Percentiles rank a stretch among this genome's conserved stretches.
Evolutionary conservation across 2,113 vertebrate species (phyloP).

Genomic region (Mobula birostris): DNA sequence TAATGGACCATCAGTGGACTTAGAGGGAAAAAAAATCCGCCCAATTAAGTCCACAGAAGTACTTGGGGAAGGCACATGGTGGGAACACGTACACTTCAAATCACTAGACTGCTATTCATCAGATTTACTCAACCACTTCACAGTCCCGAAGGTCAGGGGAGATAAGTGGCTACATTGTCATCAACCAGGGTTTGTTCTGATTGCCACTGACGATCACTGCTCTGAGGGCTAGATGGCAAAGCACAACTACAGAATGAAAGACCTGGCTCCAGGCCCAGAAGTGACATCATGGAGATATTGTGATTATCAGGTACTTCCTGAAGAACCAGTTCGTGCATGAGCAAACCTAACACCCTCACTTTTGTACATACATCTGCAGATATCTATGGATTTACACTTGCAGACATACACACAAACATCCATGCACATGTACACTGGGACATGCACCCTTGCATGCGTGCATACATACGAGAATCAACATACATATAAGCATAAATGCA

Average conservation of each 20-base stretch:
- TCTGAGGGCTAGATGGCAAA: background rate
- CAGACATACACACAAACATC: no score
- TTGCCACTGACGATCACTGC: background rate
- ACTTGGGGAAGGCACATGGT: background rate
- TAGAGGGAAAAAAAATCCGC: background rate
- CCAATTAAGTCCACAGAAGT: background rate
- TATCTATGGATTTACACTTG: no score
- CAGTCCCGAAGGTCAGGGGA: background rate
- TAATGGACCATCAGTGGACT: background rate
- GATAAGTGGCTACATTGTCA: background rate
- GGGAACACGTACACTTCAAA: background rate
- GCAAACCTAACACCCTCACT: background rate
- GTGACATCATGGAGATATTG: background rate
- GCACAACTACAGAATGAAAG: background rate
- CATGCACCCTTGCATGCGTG: no score
- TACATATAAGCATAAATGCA: no score
- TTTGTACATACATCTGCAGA: no score
- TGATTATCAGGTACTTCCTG: background rate
- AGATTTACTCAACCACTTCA: background rate
- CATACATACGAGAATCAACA: no score
- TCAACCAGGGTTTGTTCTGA: background rate
- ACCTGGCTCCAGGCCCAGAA: slow-evolving; percentile 5
- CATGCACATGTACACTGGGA: no score
- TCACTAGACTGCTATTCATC: background rate
- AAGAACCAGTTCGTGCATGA: background rate